Conservation (phyloP, 1,140 invertebrate species). For the Bombus ignitus region DNA sequence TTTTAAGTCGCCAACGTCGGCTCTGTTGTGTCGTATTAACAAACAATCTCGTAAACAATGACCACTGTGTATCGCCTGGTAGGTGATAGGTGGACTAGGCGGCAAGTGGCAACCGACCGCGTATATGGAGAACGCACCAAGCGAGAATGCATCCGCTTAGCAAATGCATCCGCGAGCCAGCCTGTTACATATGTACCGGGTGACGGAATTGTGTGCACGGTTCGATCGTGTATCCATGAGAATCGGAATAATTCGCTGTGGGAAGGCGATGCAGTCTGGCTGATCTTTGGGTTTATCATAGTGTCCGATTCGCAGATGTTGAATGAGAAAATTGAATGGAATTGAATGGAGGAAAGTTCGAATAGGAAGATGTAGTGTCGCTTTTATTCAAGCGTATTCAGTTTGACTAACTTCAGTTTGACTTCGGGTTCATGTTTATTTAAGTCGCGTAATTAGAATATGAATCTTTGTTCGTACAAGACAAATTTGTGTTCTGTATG, state of each 20-base stretch:
- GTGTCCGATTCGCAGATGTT: too few species aligned
- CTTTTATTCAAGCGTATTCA: too few species aligned
- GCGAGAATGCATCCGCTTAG: conserved; percentile 63
- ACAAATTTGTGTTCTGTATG: too few species aligned
- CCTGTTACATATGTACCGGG: conserved; percentile 63
- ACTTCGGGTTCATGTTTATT: too few species aligned
- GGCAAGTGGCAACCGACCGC: conserved; percentile 48
- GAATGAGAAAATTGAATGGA: too few species aligned
- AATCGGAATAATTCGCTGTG: not conserved
- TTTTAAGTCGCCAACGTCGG: conserved; percentile 25
- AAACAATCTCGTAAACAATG: conserved; percentile 66
- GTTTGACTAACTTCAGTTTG: too few species aligned
- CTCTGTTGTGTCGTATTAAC: conserved; percentile 43
- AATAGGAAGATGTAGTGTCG: too few species aligned
- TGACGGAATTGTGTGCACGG: conserved; percentile 34
- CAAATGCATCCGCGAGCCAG: conserved; percentile 48
- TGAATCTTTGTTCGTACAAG: too few species aligned
- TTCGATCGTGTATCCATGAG: not conserved
- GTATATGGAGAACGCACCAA: conserved; percentile 49
- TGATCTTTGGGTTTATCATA: too few species aligned
- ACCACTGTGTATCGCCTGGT: conserved; percentile 58
- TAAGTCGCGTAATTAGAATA: too few species aligned
- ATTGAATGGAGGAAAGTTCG: too few species aligned
- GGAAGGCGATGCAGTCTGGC: not conserved
- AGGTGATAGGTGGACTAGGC: conserved; percentile 61